These are phyloP conservation scores for Oxyura jamaicensis DNA, from an alignment of 2,113 vertebrate genomes.

Conservation along the genomic window DNA sequence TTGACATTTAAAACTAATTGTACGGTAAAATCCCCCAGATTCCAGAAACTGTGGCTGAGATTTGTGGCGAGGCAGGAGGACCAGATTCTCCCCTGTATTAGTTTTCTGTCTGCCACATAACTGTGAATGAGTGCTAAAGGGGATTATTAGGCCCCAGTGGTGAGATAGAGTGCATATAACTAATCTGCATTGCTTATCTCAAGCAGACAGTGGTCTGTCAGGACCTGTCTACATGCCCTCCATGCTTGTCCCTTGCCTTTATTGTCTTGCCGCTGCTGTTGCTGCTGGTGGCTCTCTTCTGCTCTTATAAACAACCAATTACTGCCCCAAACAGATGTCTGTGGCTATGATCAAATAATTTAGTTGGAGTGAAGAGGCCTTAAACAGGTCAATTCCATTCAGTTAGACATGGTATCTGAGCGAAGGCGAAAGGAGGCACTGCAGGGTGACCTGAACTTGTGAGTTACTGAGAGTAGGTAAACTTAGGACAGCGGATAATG, in stretches of 20 bases:
- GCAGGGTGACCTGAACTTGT: conserved; percentile 68
- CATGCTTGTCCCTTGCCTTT: conserved; percentile 75
- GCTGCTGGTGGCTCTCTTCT: conserved; percentile 71
- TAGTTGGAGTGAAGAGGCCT: conserved; percentile 82
- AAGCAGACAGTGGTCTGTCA: conserved; percentile 75
- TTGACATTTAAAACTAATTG: conserved; percentile 95
- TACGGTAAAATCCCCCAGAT: conserved; percentile 80
- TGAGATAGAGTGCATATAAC: conserved; percentile 78
- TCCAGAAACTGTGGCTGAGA: conserved; percentile 77
- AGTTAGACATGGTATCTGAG: conserved; percentile 85
- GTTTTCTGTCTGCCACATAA: conserved; percentile 75
- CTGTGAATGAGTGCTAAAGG: conserved; percentile 79
- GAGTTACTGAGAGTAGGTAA: conserved; percentile 67
- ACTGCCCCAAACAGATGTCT: conserved; percentile 88
- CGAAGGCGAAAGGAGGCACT: conserved; percentile 70
- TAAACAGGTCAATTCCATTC: conserved; percentile 89
- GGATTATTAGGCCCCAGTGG: conserved; percentile 78
- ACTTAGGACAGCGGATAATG: conserved; percentile 44
- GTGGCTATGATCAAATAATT: conserved; percentile 88
- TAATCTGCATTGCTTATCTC: conserved; percentile 80
- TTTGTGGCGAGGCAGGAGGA: conserved; percentile 71
- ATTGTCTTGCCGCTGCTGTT: conserved; percentile 75
- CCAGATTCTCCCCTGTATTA: conserved; percentile 71
- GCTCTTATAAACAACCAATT: conserved; percentile 87
- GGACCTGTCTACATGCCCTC: conserved; percentile 75